These are phyloP conservation scores for Callithrix jacchus DNA, from an alignment of 2,113 vertebrate genomes.

Conservation along the genomic window DNA sequence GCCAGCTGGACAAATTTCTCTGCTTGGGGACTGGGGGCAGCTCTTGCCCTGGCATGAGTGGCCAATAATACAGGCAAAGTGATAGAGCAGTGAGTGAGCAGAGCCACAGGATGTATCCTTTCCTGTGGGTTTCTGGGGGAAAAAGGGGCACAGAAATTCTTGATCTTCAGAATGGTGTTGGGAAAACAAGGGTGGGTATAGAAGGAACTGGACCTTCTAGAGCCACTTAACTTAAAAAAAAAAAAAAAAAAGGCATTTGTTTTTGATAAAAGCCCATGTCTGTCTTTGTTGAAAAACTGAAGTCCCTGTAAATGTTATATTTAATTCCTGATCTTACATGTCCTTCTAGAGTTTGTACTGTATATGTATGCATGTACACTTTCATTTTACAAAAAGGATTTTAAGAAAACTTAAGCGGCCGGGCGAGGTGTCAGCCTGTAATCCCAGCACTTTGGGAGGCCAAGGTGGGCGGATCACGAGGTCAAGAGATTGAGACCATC, in stretches of 20 bases:
- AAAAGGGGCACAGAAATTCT: background rate
- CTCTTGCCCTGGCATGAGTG: background rate
- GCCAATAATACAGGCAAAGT: background rate
- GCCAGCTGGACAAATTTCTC: background rate
- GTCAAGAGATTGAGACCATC: no score
- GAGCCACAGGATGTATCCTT: background rate
- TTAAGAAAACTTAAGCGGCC: no score
- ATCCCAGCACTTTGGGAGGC: no score
- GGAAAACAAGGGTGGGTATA: background rate
- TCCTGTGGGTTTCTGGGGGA: background rate
- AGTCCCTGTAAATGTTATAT: background rate
- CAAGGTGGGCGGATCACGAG: no score
- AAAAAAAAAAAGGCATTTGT: background rate
- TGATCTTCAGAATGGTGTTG: background rate
- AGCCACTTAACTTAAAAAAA: background rate
- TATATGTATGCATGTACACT: background rate
- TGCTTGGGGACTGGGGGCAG: background rate
- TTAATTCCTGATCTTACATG: background rate
- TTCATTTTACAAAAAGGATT: background rate
- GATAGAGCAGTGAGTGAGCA: background rate
- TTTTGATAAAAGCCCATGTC: background rate
- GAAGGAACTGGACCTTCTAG: background rate
- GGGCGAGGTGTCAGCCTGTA: no score
- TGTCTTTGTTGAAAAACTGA: slow-evolving; percentile 11
- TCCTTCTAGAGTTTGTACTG: background rate